These are phyloP conservation scores for Karalla daura DNA, from an alignment of 2,797 vertebrate species.

Conservation along the genomic window DNA sequence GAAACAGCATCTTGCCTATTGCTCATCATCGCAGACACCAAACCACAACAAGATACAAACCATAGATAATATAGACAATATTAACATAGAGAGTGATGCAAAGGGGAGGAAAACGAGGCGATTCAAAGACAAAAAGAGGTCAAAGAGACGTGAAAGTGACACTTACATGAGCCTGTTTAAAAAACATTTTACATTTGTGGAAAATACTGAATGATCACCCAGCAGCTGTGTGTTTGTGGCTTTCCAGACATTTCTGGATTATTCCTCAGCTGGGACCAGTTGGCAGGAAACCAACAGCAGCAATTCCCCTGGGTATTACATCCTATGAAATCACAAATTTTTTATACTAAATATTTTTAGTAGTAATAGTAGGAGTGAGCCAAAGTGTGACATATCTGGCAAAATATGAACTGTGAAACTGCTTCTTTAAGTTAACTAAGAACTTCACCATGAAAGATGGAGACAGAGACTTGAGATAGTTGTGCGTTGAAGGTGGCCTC, in stretches of 20 bases:
- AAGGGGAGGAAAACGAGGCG: neutral
- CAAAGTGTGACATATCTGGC: neutral
- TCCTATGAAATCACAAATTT: neutral
- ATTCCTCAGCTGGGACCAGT: neutral
- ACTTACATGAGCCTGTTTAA: conserved; percentile 19
- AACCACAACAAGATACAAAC: conserved; percentile 66
- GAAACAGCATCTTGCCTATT: conserved; percentile 46
- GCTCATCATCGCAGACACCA: conserved; percentile 63
- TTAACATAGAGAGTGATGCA: conserved; percentile 50
- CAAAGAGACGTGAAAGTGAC: neutral
- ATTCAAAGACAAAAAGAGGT: conserved; percentile 22
- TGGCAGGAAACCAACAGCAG: too few relatives aligned
- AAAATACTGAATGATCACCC: neutral
- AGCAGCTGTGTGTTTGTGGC: neutral
- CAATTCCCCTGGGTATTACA: too few relatives aligned
- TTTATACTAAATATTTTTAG: too few relatives aligned
- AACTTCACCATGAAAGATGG: neutral
- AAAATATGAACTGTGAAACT: neutral
- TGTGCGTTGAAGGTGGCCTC: conserved; percentile 25
- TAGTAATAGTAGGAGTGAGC: too few relatives aligned
- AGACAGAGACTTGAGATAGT: neutral
- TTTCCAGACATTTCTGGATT: neutral
- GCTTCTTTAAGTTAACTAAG: neutral
- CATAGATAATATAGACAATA: conserved; percentile 58
- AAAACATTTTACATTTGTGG: neutral